phyloP scores from a whole-genome alignment of 2,797 vertebrate species.

The Sternarchorhynchus goeldii region DNA sequence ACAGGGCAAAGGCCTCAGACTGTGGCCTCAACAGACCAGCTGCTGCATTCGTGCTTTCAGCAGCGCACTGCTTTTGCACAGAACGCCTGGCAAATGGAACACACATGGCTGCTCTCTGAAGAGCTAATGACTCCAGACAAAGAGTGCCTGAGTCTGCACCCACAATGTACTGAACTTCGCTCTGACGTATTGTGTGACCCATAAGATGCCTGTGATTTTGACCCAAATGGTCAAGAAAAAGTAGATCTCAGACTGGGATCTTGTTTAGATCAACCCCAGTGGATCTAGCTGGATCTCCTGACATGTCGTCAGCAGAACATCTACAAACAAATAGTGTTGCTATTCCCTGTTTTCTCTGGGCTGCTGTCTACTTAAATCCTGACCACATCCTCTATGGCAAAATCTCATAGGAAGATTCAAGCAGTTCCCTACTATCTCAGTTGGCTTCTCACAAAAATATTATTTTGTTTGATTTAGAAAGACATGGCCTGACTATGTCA shows the following conservation, averaged over 20 bases:
- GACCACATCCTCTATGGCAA: slow-evolving; percentile 47
- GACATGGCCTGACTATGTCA: too few species aligned
- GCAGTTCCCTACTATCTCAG: background rate
- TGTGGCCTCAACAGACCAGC: slow-evolving; percentile 25
- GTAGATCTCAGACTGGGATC: background rate
- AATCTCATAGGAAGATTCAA: background rate
- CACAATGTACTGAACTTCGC: too few species aligned
- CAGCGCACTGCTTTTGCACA: background rate
- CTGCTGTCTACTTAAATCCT: slow-evolving; percentile 48
- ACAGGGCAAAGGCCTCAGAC: background rate
- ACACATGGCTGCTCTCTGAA: background rate
- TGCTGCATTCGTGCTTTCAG: slow-evolving; percentile 15
- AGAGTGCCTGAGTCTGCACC: too few species aligned
- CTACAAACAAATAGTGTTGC: slow-evolving; percentile 16
- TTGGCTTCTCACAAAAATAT: background rate
- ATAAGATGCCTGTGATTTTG: too few species aligned
- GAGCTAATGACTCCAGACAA: too few species aligned
- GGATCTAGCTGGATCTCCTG: background rate
- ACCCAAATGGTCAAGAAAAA: too few species aligned
- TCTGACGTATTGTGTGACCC: too few species aligned
- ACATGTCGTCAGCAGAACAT: background rate
- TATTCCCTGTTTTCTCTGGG: slow-evolving; percentile 20
- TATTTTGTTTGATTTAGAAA: too few species aligned
- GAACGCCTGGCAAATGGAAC: background rate
- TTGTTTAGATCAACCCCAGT: background rate